These are phyloP conservation scores for Microvelia longipes DNA, from an alignment of 1,140 invertebrate genomes.

Conservation along the genomic window DNA sequence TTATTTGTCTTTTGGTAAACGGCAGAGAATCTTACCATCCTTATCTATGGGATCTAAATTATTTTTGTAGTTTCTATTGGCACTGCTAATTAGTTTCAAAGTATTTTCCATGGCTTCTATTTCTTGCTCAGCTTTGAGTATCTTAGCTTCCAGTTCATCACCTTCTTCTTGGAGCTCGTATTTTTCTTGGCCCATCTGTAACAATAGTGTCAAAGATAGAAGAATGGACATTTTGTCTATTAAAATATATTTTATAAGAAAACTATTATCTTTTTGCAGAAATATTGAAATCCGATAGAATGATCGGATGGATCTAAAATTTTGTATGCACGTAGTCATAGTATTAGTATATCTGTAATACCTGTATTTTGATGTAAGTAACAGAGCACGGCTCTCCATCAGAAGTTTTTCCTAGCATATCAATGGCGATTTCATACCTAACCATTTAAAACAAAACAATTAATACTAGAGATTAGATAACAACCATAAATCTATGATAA, in stretches of 20 bases:
- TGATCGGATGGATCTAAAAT: too few species aligned
- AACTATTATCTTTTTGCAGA: too few species aligned
- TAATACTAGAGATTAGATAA: background rate
- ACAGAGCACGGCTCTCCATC: constrained; percentile 41
- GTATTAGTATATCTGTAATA: too few species aligned
- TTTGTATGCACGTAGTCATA: too few species aligned
- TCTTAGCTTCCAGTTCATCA: constrained; percentile 42
- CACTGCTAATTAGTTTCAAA: constrained; percentile 45
- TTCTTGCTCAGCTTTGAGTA: constrained; percentile 48
- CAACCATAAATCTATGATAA: too few species aligned
- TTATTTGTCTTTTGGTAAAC: too few species aligned
- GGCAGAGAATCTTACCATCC: constrained; percentile 14
- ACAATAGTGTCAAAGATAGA: too few species aligned
- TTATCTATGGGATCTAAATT: constrained; percentile 20
- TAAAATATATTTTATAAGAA: too few species aligned
- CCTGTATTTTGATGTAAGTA: constrained; percentile 48
- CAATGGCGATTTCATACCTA: constrained; percentile 26
- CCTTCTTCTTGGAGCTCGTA: constrained; percentile 48
- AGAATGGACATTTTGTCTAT: too few species aligned
- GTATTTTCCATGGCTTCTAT: constrained; percentile 59
- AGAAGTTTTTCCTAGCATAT: constrained; percentile 38
- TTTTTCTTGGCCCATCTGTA: constrained; percentile 43
- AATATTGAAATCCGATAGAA: background rate
- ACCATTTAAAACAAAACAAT: constrained; percentile 1
- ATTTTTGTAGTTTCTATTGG: constrained; percentile 33